phyloP scores from a whole-genome alignment of 2,113 vertebrate genomes.

The Hypocryptadius cinnamomeus region DNA sequence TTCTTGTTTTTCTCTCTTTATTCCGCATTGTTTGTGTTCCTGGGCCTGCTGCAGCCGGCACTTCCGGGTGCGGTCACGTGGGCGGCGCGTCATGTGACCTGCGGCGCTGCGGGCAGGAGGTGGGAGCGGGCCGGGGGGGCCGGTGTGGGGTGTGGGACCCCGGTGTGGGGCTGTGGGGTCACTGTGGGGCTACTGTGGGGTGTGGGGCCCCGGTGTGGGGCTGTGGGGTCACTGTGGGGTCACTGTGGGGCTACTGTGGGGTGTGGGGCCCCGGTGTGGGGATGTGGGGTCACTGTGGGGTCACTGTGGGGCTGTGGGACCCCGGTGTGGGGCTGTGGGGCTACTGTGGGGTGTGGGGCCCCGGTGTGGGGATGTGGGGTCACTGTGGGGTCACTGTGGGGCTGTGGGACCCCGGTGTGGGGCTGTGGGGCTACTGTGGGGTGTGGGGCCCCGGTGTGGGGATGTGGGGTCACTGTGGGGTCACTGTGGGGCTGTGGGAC shows the following conservation, averaged over 20 bases:
- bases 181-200: too few species aligned
- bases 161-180: neutral
- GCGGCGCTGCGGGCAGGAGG: neutral
- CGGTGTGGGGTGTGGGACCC: neutral
- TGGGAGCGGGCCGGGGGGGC: neutral
- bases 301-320: too few species aligned
- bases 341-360: too few species aligned
- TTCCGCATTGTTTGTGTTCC: accelerated
- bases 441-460: too few species aligned
- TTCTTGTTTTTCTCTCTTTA: neutral
- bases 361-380: too few species aligned
- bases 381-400: too few species aligned
- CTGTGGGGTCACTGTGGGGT: neutral
- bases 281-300: neutral
- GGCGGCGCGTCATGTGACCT: neutral
- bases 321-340: neutral
- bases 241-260: too few species aligned
- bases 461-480: too few species aligned
- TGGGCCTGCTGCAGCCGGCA: neutral
- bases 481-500: too few species aligned
- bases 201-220: too few species aligned
- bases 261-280: neutral
- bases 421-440: neutral
- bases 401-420: too few species aligned
- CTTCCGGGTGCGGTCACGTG: neutral